These are phyloP conservation scores for Thamnaconus septentrionalis DNA, from an alignment of 2,113 vertebrate genomes.

Conservation along the genomic window DNA sequence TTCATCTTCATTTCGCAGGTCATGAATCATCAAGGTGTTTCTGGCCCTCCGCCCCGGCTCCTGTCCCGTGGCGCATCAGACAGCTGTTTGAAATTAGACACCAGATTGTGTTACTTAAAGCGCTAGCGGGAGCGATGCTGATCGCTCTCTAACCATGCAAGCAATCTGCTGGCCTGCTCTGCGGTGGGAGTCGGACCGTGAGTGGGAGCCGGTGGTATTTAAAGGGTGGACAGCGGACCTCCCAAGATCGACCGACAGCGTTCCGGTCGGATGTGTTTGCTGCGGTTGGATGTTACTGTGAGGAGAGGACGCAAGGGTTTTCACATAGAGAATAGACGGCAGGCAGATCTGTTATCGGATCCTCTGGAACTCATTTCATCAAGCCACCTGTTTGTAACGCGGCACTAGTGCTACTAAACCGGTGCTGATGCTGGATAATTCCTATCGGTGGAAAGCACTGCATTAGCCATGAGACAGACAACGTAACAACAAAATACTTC, in stretches of 20 bases:
- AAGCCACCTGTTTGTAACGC: too few relatives aligned
- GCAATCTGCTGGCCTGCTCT: conserved; percentile 67
- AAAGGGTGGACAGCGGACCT: conserved; percentile 35
- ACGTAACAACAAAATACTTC: too few relatives aligned
- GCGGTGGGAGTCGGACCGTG: conserved; percentile 54
- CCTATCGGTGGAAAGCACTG: too few relatives aligned
- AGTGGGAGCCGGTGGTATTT: conserved; percentile 44
- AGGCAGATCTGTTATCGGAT: too few relatives aligned
- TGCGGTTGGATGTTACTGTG: neutral
- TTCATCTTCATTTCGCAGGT: conserved; percentile 71
- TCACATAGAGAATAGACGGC: too few relatives aligned
- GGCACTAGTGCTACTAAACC: too few relatives aligned
- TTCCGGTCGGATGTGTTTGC: too few relatives aligned
- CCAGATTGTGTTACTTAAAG: conserved; percentile 81
- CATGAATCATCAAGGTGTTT: conserved; percentile 76
- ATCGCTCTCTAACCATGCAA: conserved; percentile 63
- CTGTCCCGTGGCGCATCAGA: conserved; percentile 66
- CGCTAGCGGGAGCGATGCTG: conserved; percentile 66
- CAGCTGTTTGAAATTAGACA: conserved; percentile 81
- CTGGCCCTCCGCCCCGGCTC: conserved; percentile 54
- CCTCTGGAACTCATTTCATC: too few relatives aligned
- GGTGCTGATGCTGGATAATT: too few relatives aligned
- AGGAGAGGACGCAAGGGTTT: conserved; percentile 1
- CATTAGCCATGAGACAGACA: too few relatives aligned
- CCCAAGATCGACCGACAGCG: neutral